phyloP scores from a whole-genome alignment of 2,797 vertebrate genomes.

The Sebastes trivittatus region DNA sequence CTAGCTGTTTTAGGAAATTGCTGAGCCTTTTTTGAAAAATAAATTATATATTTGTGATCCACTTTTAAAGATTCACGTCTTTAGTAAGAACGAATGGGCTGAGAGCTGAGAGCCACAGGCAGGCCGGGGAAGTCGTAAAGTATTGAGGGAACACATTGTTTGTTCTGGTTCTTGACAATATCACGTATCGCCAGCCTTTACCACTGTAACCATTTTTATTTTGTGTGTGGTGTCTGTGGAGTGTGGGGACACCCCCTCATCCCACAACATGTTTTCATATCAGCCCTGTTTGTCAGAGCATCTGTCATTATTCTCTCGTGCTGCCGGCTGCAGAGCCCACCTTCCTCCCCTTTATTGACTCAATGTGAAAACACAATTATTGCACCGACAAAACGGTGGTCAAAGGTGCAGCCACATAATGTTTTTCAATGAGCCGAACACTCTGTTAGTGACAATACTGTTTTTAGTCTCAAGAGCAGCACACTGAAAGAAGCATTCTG shows the following conservation, averaged over 20 bases:
- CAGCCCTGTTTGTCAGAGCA: slow-evolving; percentile 56
- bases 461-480: neutral
- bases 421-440: slow-evolving; percentile 66
- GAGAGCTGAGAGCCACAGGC: neutral
- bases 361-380: slow-evolving; percentile 65
- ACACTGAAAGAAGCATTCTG: neutral
- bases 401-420: slow-evolving; percentile 58
- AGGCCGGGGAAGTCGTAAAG: neutral
- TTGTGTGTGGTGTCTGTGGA: neutral
- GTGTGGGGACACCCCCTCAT: neutral
- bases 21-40: neutral
- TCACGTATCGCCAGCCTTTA: neutral
- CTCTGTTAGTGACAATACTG: slow-evolving; percentile 8
- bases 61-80: neutral
- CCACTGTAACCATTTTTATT: neutral
- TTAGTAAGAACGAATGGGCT: neutral
- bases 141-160: neutral
- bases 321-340: slow-evolving; percentile 20
- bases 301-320: slow-evolving; percentile 30
- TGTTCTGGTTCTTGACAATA: neutral
- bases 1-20: neutral
- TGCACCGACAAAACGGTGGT: slow-evolving; percentile 49
- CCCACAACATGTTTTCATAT: slow-evolving; percentile 83
- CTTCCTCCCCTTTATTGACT: slow-evolving; percentile 69
- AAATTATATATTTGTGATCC: neutral